These are phyloP conservation scores for Crotophaga sulcirostris DNA, from an alignment of 2,113 vertebrate genomes.

Conservation along the genomic window DNA sequence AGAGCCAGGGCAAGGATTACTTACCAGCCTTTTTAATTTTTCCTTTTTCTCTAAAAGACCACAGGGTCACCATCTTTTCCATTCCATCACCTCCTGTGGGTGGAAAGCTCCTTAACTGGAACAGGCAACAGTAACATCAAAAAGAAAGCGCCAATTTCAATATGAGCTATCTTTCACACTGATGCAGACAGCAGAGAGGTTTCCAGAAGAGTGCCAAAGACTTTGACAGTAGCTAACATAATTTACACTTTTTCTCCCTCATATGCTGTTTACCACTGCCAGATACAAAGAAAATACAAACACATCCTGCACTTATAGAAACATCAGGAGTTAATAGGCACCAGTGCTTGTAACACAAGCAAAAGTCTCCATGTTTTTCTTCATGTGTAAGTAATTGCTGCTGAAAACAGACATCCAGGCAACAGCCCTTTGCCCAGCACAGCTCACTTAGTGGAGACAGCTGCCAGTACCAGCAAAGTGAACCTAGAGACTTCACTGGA, in stretches of 20 bases:
- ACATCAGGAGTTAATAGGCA: not conserved
- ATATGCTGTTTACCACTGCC: not conserved
- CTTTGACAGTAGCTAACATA: not conserved
- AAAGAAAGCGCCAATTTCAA: not conserved
- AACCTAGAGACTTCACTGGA: not conserved
- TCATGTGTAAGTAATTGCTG: not conserved
- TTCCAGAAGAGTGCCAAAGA: not conserved
- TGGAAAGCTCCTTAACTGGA: not conserved
- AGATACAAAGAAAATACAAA: not conserved
- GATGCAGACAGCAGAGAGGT: not conserved
- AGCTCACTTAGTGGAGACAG: not conserved
- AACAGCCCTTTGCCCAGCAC: not conserved
- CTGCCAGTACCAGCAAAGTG: not conserved
- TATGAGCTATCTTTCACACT: rapidly evolving
- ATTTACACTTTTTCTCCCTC: not conserved
- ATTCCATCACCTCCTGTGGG: not conserved
- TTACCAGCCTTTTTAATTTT: not conserved
- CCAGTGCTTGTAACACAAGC: not conserved
- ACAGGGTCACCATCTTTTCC: not conserved
- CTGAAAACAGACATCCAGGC: not conserved
- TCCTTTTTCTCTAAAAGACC: not conserved
- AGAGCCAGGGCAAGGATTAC: not conserved
- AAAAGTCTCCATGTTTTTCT: not conserved
- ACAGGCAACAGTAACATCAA: not conserved
- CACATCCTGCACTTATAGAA: not conserved